phyloP scores from a whole-genome alignment of 2,888 invertebrate genomes.

The Azorinus chamasolen region DNA sequence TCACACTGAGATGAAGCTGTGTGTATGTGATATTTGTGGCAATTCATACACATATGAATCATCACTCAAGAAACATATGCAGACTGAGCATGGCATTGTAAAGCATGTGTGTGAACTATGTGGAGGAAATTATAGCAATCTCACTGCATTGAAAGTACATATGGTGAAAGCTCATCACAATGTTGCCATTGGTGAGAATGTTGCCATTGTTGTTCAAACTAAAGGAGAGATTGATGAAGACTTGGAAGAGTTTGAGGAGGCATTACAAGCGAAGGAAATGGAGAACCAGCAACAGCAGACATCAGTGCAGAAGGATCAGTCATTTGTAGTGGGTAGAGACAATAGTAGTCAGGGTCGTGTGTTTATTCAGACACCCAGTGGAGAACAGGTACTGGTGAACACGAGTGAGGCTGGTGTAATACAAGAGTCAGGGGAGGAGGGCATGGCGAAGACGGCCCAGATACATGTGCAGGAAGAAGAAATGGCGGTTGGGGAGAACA shows the following conservation, averaged over 20 bases:
- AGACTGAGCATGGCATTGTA: constrained; percentile 52
- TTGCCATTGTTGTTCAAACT: constrained; percentile 35
- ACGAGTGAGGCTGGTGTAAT: too few species aligned
- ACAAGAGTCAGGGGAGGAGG: not conserved
- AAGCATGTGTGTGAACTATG: constrained; percentile 52
- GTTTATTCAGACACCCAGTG: not conserved
- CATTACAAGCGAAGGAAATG: not conserved
- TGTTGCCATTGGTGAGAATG: constrained; percentile 40
- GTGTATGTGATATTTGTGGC: constrained; percentile 51
- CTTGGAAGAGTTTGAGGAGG: constrained; percentile 24
- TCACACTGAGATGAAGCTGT: constrained; percentile 50
- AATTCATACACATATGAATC: constrained; percentile 50
- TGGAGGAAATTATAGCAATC: constrained; percentile 52
- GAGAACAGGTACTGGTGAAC: constrained; percentile 8
- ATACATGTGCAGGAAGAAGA: not conserved
- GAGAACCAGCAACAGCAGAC: not conserved
- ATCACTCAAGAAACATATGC: constrained; percentile 56
- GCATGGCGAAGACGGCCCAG: not conserved
- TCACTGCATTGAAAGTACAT: constrained; percentile 52
- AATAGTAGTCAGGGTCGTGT: not conserved
- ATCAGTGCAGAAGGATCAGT: not conserved
- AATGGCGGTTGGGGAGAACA: not conserved
- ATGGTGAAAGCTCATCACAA: constrained; percentile 51
- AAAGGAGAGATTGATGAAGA: constrained; percentile 29
- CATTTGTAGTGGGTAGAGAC: not conserved